Conservation (phyloP, 2,888 invertebrate species). For the Phrixothrix hirtus region DNA sequence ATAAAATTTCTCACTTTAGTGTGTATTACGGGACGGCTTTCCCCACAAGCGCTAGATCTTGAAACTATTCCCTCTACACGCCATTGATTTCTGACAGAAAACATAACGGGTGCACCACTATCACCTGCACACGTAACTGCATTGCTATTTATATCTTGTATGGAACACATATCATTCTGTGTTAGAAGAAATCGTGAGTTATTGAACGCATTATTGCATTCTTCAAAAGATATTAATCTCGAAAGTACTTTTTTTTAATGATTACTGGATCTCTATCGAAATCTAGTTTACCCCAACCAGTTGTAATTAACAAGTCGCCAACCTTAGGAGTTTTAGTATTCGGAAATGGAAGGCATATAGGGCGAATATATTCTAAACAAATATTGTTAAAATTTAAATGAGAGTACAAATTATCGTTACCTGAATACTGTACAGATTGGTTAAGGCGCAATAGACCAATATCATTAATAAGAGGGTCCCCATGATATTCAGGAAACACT, state of each 20-base stretch:
- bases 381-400: too few relatives aligned
- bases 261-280: too few relatives aligned
- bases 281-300: too few relatives aligned
- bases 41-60: background rate
- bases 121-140: background rate
- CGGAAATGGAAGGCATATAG: too few relatives aligned
- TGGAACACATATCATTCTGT: background rate
- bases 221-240: background rate
- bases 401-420: too few relatives aligned
- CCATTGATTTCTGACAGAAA: background rate
- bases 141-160: background rate
- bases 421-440: too few relatives aligned
- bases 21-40: background rate
- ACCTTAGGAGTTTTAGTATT: too few relatives aligned
- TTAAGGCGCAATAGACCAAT: too few relatives aligned
- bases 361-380: too few relatives aligned
- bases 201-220: background rate
- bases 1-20: background rate
- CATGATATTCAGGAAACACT: too few relatives aligned
- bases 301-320: too few relatives aligned
- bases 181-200: background rate
- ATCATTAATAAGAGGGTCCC: too few relatives aligned
- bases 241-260: background rate
- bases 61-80: background rate
- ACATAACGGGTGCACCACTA: slow-evolving; percentile 2